Conservation (phyloP, 2,888 invertebrate genomes). For the Eupithecia pulchellata region DNA sequence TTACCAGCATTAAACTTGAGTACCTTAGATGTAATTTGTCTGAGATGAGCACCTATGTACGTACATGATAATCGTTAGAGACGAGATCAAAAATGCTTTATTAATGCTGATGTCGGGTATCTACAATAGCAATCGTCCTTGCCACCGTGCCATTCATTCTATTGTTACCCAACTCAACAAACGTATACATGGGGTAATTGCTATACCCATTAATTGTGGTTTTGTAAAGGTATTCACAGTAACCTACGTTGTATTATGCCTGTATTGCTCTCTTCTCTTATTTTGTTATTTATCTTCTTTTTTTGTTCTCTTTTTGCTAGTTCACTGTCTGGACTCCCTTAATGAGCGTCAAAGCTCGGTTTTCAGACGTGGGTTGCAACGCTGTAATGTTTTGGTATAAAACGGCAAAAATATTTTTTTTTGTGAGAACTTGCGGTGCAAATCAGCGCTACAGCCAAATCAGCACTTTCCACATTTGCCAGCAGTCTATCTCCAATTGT, state of each 20-base stretch:
- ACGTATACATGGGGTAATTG: slow-evolving; percentile 63
- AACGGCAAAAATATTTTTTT: no score
- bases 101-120: slow-evolving; percentile 56
- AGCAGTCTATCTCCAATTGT: neutral
- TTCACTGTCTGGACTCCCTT: no score
- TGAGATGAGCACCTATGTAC: slow-evolving; percentile 12
- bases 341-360: no score
- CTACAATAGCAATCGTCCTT: slow-evolving; percentile 63
- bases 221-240: neutral
- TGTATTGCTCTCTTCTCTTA: neutral
- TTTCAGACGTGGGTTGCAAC: no score
- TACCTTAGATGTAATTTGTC: neutral
- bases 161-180: slow-evolving; percentile 72
- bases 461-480: neutral
- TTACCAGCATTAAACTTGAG: neutral
- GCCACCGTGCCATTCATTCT: slow-evolving; percentile 57
- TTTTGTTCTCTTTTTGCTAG: no score
- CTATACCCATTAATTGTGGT: slow-evolving; percentile 52
- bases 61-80: neutral
- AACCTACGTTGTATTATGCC: neutral
- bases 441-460: neutral
- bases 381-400: no score
- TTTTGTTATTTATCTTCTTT: no score
- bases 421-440: no score
- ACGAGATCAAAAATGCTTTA: slow-evolving; percentile 29